Evolutionary conservation across 1,140 invertebrate genomes (phyloP).

Genomic region (Frieseomelitta varia): DNA sequence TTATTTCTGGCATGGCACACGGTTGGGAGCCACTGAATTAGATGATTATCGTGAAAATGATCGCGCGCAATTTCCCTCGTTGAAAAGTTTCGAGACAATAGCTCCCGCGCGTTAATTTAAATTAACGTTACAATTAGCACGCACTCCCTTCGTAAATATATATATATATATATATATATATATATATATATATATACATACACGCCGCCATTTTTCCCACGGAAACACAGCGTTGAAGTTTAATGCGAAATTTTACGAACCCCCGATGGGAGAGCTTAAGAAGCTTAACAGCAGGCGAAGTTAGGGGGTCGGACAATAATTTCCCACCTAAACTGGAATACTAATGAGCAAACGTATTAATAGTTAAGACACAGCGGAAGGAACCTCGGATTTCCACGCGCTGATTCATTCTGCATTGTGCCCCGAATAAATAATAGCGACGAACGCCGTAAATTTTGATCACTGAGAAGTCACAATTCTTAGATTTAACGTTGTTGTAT

Average conservation of each 20-base stretch:
- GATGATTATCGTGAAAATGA: background rate
- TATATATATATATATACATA: background rate
- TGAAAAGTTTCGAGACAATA: background rate
- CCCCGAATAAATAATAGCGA: background rate
- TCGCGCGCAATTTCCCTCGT: background rate
- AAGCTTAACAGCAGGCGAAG: background rate
- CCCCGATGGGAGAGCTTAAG: background rate
- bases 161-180: background rate
- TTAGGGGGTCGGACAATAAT: background rate
- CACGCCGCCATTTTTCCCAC: background rate
- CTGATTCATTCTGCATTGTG: background rate
- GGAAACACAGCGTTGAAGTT: background rate
- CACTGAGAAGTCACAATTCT: too few species aligned
- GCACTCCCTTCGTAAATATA: background rate
- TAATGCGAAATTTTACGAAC: conserved; percentile 10
- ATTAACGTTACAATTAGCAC: background rate
- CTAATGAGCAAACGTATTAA: background rate
- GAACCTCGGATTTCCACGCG: background rate
- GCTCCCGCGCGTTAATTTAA: background rate
- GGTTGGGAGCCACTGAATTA: too few species aligned
- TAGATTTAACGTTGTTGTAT: too few species aligned
- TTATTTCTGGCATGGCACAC: too few species aligned
- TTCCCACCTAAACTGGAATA: background rate
- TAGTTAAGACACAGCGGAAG: background rate
- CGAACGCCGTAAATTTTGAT: background rate